Conservation (phyloP, 2,113 vertebrate genomes). For the Prionailurus viverrinus region DNA sequence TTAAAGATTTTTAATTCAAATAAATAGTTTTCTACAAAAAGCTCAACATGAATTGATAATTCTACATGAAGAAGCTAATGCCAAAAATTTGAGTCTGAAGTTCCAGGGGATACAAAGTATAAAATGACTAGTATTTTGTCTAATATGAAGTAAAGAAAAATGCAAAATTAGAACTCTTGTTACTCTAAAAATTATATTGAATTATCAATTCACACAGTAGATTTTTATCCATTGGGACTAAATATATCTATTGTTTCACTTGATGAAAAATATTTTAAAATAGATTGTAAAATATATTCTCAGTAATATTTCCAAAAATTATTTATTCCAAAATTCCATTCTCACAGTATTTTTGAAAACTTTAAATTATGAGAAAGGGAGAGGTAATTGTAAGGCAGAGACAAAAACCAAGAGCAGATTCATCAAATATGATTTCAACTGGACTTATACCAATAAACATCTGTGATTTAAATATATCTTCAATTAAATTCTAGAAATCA, state of each 20-base stretch:
- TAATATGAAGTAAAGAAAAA: neutral
- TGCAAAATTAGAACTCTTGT: neutral
- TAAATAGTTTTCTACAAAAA: neutral
- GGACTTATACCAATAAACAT: slow-evolving; percentile 41
- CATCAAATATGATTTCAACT: slow-evolving; percentile 14
- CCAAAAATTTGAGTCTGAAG: neutral
- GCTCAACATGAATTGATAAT: neutral
- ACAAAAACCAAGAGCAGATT: neutral
- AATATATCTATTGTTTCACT: neutral
- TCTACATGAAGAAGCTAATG: neutral
- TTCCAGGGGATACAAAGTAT: neutral
- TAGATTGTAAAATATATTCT: slow-evolving; percentile 3
- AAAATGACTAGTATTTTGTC: slow-evolving; percentile 13
- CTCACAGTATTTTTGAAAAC: neutral
- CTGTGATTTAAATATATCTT: slow-evolving; percentile 76
- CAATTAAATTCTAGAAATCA: slow-evolving; percentile 54
- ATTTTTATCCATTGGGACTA: neutral
- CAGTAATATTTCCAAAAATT: slow-evolving; percentile 17
- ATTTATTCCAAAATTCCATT: slow-evolving; percentile 11
- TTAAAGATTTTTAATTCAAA: slow-evolving; percentile 36
- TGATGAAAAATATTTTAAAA: neutral
- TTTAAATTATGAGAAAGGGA: neutral
- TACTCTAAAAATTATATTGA: neutral
- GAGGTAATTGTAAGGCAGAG: neutral
- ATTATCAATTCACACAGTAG: neutral